phyloP scores from a whole-genome alignment of 2,797 vertebrate species.

The Sardinella longiceps region DNA sequence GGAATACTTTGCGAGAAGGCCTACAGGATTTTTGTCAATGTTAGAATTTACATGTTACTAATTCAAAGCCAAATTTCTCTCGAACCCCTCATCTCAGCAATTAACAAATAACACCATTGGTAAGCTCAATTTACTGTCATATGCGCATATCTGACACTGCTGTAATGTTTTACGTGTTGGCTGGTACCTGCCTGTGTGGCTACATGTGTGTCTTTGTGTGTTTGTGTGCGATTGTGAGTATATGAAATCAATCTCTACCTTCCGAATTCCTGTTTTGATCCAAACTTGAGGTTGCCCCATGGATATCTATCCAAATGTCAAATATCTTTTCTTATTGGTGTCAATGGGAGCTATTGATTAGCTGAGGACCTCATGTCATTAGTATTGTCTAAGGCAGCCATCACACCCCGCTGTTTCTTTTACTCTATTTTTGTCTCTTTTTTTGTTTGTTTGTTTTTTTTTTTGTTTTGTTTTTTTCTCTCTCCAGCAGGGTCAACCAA shows the following conservation, averaged over 20 bases:
- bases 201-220: not conserved
- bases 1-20: no score
- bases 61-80: no score
- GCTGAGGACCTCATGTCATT: not conserved
- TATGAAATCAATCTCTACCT: not conserved
- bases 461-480: not conserved
- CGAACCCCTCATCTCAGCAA: no score
- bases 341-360: not conserved
- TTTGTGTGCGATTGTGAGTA: no score
- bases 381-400: not conserved
- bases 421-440: not conserved
- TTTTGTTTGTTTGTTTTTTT: not conserved
- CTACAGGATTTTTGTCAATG: no score
- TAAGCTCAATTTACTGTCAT: no score
- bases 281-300: not conserved
- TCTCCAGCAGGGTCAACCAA: not conserved
- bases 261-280: not conserved
- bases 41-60: no score
- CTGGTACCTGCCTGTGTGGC: no score
- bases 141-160: no score
- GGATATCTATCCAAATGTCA: not conserved
- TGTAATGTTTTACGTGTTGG: no score
- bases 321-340: not conserved
- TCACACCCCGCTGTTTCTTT: not conserved
- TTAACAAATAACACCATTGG: no score